These are phyloP conservation scores for Philhelius pedissequus DNA, from an alignment of 2,888 invertebrate genomes.

Conservation along the genomic window DNA sequence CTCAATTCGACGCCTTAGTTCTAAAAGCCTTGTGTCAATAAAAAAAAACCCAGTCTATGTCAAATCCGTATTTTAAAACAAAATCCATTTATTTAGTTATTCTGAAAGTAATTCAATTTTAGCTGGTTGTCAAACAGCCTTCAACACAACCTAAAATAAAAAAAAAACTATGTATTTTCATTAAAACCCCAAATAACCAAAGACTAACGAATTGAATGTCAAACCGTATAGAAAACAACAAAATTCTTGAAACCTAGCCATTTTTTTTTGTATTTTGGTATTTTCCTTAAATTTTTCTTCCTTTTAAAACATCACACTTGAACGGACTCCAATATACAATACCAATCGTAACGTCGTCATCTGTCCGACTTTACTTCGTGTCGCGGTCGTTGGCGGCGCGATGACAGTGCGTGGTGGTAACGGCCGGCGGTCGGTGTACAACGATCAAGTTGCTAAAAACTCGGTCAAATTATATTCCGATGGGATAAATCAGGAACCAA, in stretches of 20 bases:
- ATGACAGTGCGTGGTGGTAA: background rate
- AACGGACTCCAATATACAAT: constrained; percentile 15
- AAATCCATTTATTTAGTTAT: constrained; percentile 34
- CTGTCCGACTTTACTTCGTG: constrained; percentile 6
- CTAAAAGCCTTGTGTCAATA: constrained; percentile 4
- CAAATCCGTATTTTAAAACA: constrained; percentile 1
- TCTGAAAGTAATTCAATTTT: constrained; percentile 36
- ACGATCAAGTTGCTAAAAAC: constrained; percentile 20
- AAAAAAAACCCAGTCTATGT: background rate
- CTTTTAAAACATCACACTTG: constrained; percentile 23
- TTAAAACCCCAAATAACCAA: background rate
- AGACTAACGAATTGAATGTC: constrained; percentile 57
- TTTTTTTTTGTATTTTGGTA: constrained; percentile 11
- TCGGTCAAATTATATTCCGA: constrained; percentile 26
- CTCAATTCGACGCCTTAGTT: background rate
- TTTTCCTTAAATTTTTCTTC: constrained; percentile 12
- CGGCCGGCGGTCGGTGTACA: background rate
- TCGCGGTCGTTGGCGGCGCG: too few relatives aligned
- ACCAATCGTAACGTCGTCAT: background rate
- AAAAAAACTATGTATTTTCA: constrained; percentile 18
- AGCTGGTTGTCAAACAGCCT: constrained; percentile 46
- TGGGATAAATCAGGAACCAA: constrained; percentile 36
- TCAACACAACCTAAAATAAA: constrained; percentile 26
- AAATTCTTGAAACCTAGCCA: constrained; percentile 64
- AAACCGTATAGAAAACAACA: constrained; percentile 54